phyloP scores from a whole-genome alignment of 1,140 invertebrate species.

The Drosophila baimaii region DNA sequence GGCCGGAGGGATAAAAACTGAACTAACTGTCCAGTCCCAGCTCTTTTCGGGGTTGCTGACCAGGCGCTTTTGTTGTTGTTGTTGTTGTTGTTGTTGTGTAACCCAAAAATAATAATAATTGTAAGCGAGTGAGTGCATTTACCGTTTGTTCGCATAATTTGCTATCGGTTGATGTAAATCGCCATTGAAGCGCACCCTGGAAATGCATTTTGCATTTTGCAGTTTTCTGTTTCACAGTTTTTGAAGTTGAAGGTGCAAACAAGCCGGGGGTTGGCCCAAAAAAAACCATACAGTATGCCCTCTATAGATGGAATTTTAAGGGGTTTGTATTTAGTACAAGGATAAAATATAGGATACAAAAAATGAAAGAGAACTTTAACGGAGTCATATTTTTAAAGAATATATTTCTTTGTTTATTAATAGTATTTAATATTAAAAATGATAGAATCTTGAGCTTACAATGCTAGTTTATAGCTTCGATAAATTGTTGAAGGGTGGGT shows the following conservation, averaged over 20 bases:
- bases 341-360: not conserved
- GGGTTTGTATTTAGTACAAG: not conserved
- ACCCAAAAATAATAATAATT: constrained; percentile 74
- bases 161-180: constrained; percentile 71
- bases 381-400: too few species aligned
- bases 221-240: constrained; percentile 12
- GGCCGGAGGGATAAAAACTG: constrained; percentile 23
- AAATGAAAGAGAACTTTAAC: too few species aligned
- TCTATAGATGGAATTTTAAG: not conserved
- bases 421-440: too few species aligned
- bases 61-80: constrained; percentile 29
- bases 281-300: not conserved
- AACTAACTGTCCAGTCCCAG: constrained; percentile 12
- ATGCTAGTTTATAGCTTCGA: too few species aligned
- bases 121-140: constrained; percentile 55
- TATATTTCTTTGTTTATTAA: too few species aligned
- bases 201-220: constrained; percentile 41
- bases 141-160: constrained; percentile 80
- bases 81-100: constrained; percentile 36
- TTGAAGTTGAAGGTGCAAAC: constrained; percentile 38
- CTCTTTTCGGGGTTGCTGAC: constrained; percentile 61
- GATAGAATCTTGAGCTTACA: too few species aligned
- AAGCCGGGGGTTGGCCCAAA: constrained; percentile 21
- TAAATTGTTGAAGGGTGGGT: too few species aligned
- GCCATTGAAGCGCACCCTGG: constrained; percentile 74